These are phyloP conservation scores for Oryzaephilus surinamensis DNA, from an alignment of 1,140 invertebrate genomes.

Conservation along the genomic window DNA sequence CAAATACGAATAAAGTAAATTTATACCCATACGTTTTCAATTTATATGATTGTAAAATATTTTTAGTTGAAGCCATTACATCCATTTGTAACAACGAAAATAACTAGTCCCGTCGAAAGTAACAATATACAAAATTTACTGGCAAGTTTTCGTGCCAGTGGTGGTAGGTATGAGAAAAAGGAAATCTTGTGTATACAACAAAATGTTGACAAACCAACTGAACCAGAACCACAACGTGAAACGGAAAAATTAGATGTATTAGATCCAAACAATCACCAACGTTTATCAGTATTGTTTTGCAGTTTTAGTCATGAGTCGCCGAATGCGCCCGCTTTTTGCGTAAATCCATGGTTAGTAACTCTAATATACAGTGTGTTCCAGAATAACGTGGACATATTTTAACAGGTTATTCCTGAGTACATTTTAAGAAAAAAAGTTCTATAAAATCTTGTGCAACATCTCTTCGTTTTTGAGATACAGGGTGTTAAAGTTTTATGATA, in stretches of 20 bases:
- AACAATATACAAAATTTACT: slow-evolving; percentile 59
- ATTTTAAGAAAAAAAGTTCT: too few species aligned
- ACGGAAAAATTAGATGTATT: slow-evolving; percentile 55
- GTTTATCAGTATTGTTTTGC: slow-evolving; percentile 81
- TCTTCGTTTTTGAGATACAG: too few species aligned
- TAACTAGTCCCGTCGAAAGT: slow-evolving; percentile 53
- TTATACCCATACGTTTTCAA: too few species aligned
- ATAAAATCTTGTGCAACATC: too few species aligned
- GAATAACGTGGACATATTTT: too few species aligned
- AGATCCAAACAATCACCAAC: slow-evolving; percentile 79
- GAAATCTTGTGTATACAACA: slow-evolving; percentile 21
- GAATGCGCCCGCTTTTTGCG: slow-evolving; percentile 78
- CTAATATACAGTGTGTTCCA: too few species aligned
- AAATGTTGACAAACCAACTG: background rate
- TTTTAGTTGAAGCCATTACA: slow-evolving; percentile 43
- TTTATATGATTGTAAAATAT: background rate
- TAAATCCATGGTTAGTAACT: slow-evolving; percentile 66
- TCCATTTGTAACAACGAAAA: slow-evolving; percentile 58
- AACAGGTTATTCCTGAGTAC: too few species aligned
- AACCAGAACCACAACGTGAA: background rate
- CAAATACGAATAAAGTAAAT: too few species aligned
- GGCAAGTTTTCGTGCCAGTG: slow-evolving; percentile 77
- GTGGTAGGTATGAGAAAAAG: slow-evolving; percentile 49
- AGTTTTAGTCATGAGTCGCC: slow-evolving; percentile 75
- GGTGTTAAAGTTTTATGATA: too few species aligned